These are phyloP conservation scores for Hyperoplus immaculatus DNA, from an alignment of 2,797 vertebrate species.

Conservation along the genomic window DNA sequence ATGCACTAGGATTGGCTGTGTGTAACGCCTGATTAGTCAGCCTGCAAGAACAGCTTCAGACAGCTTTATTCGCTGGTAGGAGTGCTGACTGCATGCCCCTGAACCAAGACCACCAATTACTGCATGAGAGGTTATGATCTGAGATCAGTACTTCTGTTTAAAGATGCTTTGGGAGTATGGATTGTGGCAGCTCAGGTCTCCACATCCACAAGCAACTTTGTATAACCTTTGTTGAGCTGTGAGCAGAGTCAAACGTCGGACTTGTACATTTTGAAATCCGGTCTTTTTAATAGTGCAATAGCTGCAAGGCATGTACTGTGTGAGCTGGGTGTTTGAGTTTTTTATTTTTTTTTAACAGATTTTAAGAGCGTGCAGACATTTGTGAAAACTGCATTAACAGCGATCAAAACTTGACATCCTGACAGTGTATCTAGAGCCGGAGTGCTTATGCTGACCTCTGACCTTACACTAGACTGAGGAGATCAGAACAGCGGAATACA, in stretches of 20 bases:
- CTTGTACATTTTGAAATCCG: constrained; percentile 57
- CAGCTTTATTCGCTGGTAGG: constrained; percentile 57
- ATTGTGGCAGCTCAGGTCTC: constrained; percentile 56
- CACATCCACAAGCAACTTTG: constrained; percentile 68
- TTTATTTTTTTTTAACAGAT: constrained; percentile 37
- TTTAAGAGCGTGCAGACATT: constrained; percentile 50
- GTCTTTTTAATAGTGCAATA: constrained; percentile 42
- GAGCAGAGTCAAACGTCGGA: constrained; percentile 67
- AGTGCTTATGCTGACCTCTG: constrained; percentile 68
- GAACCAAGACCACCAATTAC: constrained; percentile 77
- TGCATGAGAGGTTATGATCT: constrained; percentile 73
- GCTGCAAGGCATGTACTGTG: constrained; percentile 38
- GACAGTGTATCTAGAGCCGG: constrained; percentile 54
- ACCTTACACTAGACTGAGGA: constrained; percentile 78
- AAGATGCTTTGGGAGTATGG: constrained; percentile 64
- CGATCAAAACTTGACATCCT: constrained; percentile 73
- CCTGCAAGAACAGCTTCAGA: constrained; percentile 65
- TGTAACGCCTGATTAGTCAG: constrained; percentile 70
- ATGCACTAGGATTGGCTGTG: constrained; percentile 73
- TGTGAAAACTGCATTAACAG: constrained; percentile 65
- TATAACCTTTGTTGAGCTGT: constrained; percentile 63
- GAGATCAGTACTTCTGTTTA: constrained; percentile 70
- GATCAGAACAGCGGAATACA: constrained; percentile 81
- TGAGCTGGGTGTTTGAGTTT: constrained; percentile 15
- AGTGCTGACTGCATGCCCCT: constrained; percentile 66